Percentiles rank a stretch among this genome's conserved stretches.
These are phyloP conservation scores for Parapsyche elsis DNA, from an alignment of 1,140 invertebrate species.

Conservation along the genomic window DNA sequence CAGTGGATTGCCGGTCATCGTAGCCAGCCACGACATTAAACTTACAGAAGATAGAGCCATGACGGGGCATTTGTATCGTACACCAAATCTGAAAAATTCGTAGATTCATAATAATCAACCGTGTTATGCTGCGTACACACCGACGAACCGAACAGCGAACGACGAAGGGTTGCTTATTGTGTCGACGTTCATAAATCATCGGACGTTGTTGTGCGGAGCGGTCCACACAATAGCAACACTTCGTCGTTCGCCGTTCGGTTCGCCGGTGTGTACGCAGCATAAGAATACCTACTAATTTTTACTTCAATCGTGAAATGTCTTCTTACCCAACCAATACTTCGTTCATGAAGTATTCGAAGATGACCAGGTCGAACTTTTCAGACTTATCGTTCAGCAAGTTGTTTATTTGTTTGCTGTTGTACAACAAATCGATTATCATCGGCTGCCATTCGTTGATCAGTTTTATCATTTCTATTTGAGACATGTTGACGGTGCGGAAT, in stretches of 20 bases:
- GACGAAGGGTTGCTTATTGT: too few relatives aligned
- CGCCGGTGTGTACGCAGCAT: too few relatives aligned
- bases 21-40: constrained; percentile 48
- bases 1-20: constrained; percentile 43
- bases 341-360: constrained; percentile 47
- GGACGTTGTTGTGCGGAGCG: too few relatives aligned
- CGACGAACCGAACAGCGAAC: too few relatives aligned
- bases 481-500: too few relatives aligned
- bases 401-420: neutral
- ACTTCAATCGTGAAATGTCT: too few relatives aligned
- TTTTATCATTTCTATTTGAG: constrained; percentile 1
- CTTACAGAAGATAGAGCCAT: constrained; percentile 42
- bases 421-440: neutral
- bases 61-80: constrained; percentile 48
- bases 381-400: constrained; percentile 33
- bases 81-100: constrained; percentile 45
- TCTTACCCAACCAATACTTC: constrained; percentile 43
- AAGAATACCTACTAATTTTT: too few relatives aligned
- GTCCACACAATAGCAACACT: too few relatives aligned
- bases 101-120: too few relatives aligned
- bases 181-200: too few relatives aligned
- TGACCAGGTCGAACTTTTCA: constrained; percentile 43
- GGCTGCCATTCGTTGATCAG: constrained; percentile 8
- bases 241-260: too few relatives aligned
- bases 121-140: too few relatives aligned